Conservation (phyloP, 1,140 invertebrate species). For the Formica exsecta region DNA sequence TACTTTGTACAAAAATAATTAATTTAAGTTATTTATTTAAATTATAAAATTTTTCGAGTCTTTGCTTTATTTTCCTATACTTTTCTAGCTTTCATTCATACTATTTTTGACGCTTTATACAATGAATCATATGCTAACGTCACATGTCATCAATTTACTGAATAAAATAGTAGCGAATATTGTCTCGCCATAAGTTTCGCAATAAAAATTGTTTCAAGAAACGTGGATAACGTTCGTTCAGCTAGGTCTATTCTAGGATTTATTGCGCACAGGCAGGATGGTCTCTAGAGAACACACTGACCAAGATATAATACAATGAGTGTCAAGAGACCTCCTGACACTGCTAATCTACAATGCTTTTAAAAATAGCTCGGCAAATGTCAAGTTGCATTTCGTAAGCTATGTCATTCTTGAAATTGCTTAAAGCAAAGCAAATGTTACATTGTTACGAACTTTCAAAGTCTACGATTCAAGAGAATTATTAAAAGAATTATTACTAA, state of each 20-base stretch:
- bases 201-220: neutral
- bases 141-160: neutral
- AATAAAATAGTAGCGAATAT: neutral
- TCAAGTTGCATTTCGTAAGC: constrained; percentile 53
- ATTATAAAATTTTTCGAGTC: neutral
- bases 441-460: neutral
- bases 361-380: constrained; percentile 54
- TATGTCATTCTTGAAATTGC: neutral
- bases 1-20: neutral
- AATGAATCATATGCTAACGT: neutral
- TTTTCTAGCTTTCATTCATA: neutral
- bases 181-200: neutral
- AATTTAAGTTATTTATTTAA: neutral
- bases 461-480: neutral
- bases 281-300: constrained; percentile 64
- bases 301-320: constrained; percentile 65
- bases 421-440: neutral
- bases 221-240: constrained; percentile 43
- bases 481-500: neutral
- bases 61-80: neutral
- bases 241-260: constrained; percentile 30
- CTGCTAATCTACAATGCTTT: constrained; percentile 29
- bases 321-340: constrained; percentile 47
- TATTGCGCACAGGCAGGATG: neutral
- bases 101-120: neutral